These are phyloP conservation scores for Sebastes vulpes DNA, from an alignment of 2,797 vertebrate genomes.

Conservation along the genomic window DNA sequence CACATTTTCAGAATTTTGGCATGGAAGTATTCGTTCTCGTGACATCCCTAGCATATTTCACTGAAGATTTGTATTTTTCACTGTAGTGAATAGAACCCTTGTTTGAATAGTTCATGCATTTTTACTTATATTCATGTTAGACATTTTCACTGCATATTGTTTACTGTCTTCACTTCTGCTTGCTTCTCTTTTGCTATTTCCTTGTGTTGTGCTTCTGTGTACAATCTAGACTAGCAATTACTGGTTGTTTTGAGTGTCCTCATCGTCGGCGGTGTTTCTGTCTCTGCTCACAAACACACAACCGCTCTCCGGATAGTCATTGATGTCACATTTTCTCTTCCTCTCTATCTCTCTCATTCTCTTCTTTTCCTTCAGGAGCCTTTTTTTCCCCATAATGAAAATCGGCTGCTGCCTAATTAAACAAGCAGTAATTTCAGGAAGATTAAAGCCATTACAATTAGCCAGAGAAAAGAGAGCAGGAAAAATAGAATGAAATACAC, in stretches of 20 bases:
- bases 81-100: neutral
- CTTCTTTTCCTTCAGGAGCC: neutral
- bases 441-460: conserved; percentile 80
- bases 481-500: conserved; percentile 31
- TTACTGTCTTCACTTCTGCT: neutral
- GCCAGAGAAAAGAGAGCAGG: conserved; percentile 25
- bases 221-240: conserved; percentile 14
- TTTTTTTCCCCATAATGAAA: conserved; percentile 60
- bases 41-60: too few relatives aligned
- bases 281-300: neutral
- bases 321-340: neutral
- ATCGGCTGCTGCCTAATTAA: conserved; percentile 70
- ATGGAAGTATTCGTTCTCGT: too few relatives aligned
- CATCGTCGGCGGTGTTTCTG: neutral
- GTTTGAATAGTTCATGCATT: neutral
- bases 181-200: neutral
- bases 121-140: neutral
- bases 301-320: neutral
- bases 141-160: neutral
- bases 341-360: neutral
- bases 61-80: neutral
- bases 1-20: too few relatives aligned
- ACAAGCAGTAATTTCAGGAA: conserved; percentile 67
- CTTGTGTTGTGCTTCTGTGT: neutral
- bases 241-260: neutral